Base-by-base conservation (phyloP, 2,888 invertebrate species). In the Uloborus plumipes region DNA sequence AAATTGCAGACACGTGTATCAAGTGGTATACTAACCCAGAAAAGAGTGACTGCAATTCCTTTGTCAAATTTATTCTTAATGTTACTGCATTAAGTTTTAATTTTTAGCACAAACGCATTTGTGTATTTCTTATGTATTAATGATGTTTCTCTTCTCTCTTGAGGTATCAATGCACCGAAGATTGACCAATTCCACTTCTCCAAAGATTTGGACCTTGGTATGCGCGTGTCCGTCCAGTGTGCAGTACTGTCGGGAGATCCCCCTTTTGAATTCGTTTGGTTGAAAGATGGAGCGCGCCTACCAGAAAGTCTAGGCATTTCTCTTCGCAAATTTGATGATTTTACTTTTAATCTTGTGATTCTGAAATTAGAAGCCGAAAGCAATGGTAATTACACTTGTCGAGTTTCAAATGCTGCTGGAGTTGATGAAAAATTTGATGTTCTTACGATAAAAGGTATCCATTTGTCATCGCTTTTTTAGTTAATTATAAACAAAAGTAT, bases 251-350 rank as follows among this genome's bases (percentile, higher is more conserved):
- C 84, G n/a, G 86, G 86, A 2, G 77, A 84, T 69, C 67, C 76
- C 3, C 86, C 86, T 7, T 84, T 85, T 9, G n/a, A 22, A 2
- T 85, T 85, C 73, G 22, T 16, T 6, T 86, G 86, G 86, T 22
- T 50, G 62, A 85, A 84, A 75, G 82, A 85, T 58, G 84, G 67
- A n/a, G 6, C 3, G 0, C 31, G 31, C 18, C 13, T 59, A 18
- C 18, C 55, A 15, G 39, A 39, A n/a, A 51, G 11, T 2, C 2
- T 1, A 13, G 16, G 22, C 18, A 39, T 39, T 7, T 64, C 64
- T 0, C 39, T 53, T 3, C 2, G 15, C 7, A 67, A 67, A 26
- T 15, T 67, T 1, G 73, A 79, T 15, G 79, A 79, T 13, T 67
- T 62, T 11, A 55, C 64, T 11, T 73, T 66, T 13, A 73, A 61